Evolutionary conservation across 2,113 vertebrate species (phyloP).

Genomic region (Cygnus atratus): DNA sequence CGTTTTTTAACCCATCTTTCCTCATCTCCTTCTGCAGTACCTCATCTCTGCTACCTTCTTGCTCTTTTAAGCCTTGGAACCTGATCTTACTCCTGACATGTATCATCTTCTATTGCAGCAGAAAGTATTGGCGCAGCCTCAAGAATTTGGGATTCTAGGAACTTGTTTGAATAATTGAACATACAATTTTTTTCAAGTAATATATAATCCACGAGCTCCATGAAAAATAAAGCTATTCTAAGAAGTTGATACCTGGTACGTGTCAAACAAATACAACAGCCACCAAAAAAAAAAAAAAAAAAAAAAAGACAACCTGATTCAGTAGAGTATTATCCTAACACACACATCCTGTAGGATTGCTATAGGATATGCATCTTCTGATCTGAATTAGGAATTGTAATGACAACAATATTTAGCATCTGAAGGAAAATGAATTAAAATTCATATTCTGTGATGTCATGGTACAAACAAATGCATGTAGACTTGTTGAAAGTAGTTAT

Average conservation of each 20-base stretch:
- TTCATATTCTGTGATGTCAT: background rate
- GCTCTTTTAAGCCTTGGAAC: conserved; percentile 17
- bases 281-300: background rate
- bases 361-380: background rate
- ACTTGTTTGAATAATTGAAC: background rate
- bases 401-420: background rate
- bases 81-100: background rate
- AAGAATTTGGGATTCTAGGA: conserved; percentile 31
- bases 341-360: background rate
- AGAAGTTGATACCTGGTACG: background rate
- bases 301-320: background rate
- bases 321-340: background rate
- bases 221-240: background rate
- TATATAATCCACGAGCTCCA: background rate
- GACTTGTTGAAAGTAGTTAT: background rate
- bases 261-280: background rate
- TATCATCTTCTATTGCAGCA: conserved; percentile 32
- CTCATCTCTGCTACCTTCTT: conserved; percentile 14
- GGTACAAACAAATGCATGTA: background rate
- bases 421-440: background rate
- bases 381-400: background rate
- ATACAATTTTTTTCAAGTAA: background rate
- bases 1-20: background rate
- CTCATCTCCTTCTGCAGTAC: background rate
- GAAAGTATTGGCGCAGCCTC: conserved; percentile 43